Evolutionary conservation across 2,888 invertebrate genomes (phyloP).

Genomic region (Venusia cambrica): DNA sequence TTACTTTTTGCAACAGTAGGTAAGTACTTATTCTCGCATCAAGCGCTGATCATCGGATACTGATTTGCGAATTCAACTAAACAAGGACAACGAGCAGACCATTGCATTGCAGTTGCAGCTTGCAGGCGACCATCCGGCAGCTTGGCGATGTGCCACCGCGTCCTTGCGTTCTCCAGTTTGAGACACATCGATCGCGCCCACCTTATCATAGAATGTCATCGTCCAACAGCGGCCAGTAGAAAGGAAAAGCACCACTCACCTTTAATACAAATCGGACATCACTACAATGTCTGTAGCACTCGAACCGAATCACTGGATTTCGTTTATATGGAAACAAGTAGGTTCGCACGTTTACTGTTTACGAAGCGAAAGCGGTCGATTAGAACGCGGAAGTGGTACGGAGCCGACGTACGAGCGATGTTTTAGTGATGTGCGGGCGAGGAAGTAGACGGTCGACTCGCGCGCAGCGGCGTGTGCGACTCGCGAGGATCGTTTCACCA

Average conservation of each 20-base stretch:
- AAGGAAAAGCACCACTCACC: slow-evolving; percentile 61
- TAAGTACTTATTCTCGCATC: slow-evolving; percentile 26
- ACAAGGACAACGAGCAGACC: slow-evolving; percentile 33
- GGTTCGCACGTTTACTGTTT: slow-evolving; percentile 58
- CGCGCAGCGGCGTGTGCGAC: slow-evolving; percentile 65
- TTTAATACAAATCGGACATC: slow-evolving; percentile 58
- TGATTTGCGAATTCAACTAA: slow-evolving; percentile 31
- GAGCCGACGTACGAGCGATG: slow-evolving; percentile 16
- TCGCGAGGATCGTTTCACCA: slow-evolving; percentile 64
- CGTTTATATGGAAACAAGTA: slow-evolving; percentile 50
- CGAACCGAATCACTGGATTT: slow-evolving; percentile 36
- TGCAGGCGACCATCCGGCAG: slow-evolving; percentile 39
- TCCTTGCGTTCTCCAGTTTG: slow-evolving; percentile 70
- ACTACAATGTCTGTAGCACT: slow-evolving; percentile 42
- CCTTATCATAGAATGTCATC: slow-evolving; percentile 73
- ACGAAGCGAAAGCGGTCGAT: slow-evolving; percentile 66
- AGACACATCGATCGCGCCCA: slow-evolving; percentile 47
- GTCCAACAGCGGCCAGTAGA: slow-evolving; percentile 56
- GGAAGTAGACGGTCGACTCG: slow-evolving; percentile 68
- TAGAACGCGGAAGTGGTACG: slow-evolving; percentile 60
- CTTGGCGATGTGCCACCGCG: slow-evolving; percentile 42
- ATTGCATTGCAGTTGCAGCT: too few relatives aligned
- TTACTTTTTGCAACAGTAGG: slow-evolving; percentile 33
- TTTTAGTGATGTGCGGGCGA: slow-evolving; percentile 41
- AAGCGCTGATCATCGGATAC: slow-evolving; percentile 30